A percentile compares a stretch with the other conserved stretches of the same genome.
Conservation (phyloP, 2,113 vertebrate species). For the Serranochromis macrocephalus region DNA sequence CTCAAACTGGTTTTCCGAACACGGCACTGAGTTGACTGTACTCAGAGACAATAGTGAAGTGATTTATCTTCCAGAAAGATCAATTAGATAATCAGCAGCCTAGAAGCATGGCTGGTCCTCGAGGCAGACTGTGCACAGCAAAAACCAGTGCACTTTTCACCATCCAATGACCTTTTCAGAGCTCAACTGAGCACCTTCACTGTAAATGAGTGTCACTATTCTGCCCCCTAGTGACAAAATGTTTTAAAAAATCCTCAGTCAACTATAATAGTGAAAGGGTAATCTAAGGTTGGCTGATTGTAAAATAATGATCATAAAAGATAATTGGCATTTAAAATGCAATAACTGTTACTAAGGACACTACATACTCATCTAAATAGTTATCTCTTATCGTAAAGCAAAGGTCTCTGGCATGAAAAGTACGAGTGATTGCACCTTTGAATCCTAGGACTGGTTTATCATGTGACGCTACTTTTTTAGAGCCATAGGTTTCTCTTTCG, state of each 20-base stretch:
- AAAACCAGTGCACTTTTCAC: neutral
- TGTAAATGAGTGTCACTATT: neutral
- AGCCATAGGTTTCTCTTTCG: slow-evolving; percentile 9
- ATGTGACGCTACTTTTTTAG: neutral
- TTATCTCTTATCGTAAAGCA: neutral
- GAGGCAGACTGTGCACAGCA: neutral
- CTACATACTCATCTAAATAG: neutral
- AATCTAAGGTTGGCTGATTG: neutral
- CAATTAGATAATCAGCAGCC: neutral
- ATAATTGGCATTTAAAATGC: neutral
- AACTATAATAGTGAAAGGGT: neutral
- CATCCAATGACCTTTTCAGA: neutral
- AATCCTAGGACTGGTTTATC: neutral
- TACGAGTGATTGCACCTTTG: neutral
- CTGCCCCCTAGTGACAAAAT: slow-evolving; percentile 48
- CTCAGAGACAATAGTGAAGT: neutral
- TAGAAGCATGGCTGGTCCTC: neutral
- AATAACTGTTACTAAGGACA: neutral
- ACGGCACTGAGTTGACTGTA: neutral
- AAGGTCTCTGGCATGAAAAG: neutral
- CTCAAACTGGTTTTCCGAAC: neutral
- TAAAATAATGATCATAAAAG: neutral
- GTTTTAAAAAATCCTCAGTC: neutral
- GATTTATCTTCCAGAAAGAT: neutral
- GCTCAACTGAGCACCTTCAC: neutral